phyloP scores from a whole-genome alignment of 2,113 vertebrate genomes.

The Ptilorrhoa leucosticta region DNA sequence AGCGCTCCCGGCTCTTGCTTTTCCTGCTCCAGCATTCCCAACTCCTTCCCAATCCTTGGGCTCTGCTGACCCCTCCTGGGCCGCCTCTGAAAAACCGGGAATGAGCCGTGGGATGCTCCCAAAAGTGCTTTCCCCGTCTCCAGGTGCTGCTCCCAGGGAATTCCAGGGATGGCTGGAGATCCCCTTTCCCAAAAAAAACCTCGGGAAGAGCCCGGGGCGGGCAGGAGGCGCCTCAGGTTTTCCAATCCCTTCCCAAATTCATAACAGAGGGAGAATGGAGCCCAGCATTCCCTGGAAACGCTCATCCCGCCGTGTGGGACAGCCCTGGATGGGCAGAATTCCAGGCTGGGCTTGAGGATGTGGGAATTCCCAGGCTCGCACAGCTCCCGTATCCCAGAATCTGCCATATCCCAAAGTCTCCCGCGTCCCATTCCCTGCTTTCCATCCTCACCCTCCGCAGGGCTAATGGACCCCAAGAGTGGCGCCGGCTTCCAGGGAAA shows the following conservation, averaged over 20 bases:
- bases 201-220: accelerated
- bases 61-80: constrained; percentile 47
- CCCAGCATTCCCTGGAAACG: background rate
- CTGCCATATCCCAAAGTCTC: too few species aligned
- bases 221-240: background rate
- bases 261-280: background rate
- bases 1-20: background rate
- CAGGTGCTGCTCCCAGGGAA: background rate
- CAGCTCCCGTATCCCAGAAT: background rate
- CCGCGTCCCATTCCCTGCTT: background rate
- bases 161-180: background rate
- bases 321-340: background rate
- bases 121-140: background rate
- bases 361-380: background rate
- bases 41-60: background rate
- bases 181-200: background rate
- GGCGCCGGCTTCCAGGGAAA: background rate
- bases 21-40: background rate
- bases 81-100: background rate
- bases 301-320: background rate
- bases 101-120: background rate
- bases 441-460: background rate
- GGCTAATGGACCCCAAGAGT: background rate
- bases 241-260: background rate
- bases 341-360: background rate